These are phyloP conservation scores for Cololabis saira DNA, from an alignment of 2,113 vertebrate species.

Conservation along the genomic window DNA sequence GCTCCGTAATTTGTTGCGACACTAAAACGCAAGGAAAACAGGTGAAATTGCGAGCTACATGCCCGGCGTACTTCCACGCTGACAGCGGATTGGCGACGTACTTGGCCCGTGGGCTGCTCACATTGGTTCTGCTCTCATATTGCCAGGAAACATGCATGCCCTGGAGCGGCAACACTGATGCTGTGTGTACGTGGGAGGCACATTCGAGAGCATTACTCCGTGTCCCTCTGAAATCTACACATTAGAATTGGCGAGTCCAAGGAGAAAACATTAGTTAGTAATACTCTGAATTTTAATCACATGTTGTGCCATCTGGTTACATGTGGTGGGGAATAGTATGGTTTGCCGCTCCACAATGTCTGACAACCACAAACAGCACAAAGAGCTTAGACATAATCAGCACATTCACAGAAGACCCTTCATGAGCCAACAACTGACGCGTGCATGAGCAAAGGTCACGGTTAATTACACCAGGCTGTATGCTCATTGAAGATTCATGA, in stretches of 20 bases:
- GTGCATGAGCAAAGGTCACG: conserved; percentile 20
- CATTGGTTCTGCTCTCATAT: conserved; percentile 41
- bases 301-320: conserved; percentile 44
- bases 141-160: conserved; percentile 24
- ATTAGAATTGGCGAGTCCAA: not conserved
- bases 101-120: conserved; percentile 13
- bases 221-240: conserved; percentile 10
- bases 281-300: conserved; percentile 25
- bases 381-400: conserved; percentile 50
- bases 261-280: conserved; percentile 21
- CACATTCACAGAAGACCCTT: conserved; percentile 55
- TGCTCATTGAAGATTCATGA: conserved; percentile 32
- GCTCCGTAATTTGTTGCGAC: conserved; percentile 24
- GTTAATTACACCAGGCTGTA: conserved; percentile 11
- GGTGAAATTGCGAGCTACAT: conserved; percentile 52
- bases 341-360: conserved; percentile 56
- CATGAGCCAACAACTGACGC: conserved; percentile 49
- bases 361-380: conserved; percentile 24
- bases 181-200: not conserved
- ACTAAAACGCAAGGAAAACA: conserved; percentile 35
- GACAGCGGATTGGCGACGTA: conserved; percentile 16
- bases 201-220: not conserved
- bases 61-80: conserved; percentile 29
- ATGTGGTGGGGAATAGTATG: conserved; percentile 55
- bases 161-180: conserved; percentile 9